Base-by-base conservation (phyloP, 2,888 invertebrate genomes). In the Phyto melanocephala region DNA sequence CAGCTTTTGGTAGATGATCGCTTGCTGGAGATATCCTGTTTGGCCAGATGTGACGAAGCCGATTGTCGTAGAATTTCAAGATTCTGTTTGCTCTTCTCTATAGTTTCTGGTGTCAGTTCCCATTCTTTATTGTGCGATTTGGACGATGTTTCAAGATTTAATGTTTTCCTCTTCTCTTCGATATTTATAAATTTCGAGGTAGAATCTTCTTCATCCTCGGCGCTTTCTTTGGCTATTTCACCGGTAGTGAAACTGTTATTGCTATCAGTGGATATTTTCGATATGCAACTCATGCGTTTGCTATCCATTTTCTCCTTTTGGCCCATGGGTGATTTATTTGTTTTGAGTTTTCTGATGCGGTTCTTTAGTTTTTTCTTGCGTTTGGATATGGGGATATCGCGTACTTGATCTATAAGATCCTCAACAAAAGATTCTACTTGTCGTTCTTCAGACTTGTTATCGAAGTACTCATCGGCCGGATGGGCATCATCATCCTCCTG, bases 391-490 rank as follows among this genome's bases (percentile, higher is more conserved):
- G 86, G 86, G 10, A 87, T 88, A 58, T 92, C 72, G n/a, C 47
- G 91, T 17, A 93, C 93, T 81, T 91, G 92, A 84, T 93, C 93
- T 1, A 94, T 88, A 1, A 94, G 91, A 70, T 93, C 93, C 78
- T 93, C 93, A 2, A 94, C 84, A 71, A 94, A 92, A 50, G 93
- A 93, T 56, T 93, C 92, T 7, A 93, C 93, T 8, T 79, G 72
- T 8, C 74, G 56, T 58, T 68, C 77, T 22, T 81, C 79, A n/a
- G 77, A 80, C 11, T 68, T 78, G 5, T 35, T 58, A 85, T 92
- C 93, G 85, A 95, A 95, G 86, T 94, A 95, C 79, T 95, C 95
- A 85, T 95, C 95, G 0, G 94, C 94, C 0, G 94, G 86, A 70
- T 89, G 92, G 0, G 93, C 93, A 13, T 93, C 91, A 84, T 94